Evolutionary conservation across 2,113 vertebrate genomes (phyloP), one percentile per base, ranked within the genome.

Genomic region (Clarias gariepinus): DNA sequence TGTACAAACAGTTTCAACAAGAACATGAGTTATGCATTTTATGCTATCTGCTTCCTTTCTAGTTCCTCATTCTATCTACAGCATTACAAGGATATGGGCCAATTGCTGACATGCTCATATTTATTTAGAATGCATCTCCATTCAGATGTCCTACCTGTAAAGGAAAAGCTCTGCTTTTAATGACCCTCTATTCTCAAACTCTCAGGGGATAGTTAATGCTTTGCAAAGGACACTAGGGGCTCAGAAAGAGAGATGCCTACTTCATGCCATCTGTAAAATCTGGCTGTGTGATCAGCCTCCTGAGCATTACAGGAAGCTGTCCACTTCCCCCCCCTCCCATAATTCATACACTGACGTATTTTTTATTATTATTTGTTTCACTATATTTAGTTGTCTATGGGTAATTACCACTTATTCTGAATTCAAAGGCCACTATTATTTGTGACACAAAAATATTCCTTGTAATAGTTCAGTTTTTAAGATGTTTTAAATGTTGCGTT

Each of bases 1-100:
- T 86, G 84, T 90, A 88, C 81, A 81, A 53, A 88, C 73, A 69
- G 84, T 86, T 85, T 84, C 78, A 47, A 68, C 25, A 61, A 47
- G 57, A 66, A 58, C 55, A 60, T 13, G 58, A 78, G 15, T n/a
- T 76, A 76, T 41, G 69, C 33, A 52, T 57, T 78, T 30, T 55
- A 79, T 60, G 28, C 55, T 30, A 60, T 33, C 28, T 80, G 55
- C 10, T 36, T 58, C 21, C 25, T 66, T 52, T n/a, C 74, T 3
- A 33, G 30, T n/a, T 58, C 36, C 47, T 87, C 28, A 53, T 8
- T 61, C 28, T 52, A 11, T 79, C 21, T 33, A 36, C 57, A 80
- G 85, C 53, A 64, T 58, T 3, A 78, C n/a, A 19, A 64, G 57
- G 86, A 28, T 83, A 47, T 58, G 41, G 79, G 30, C 25, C 79